These are phyloP conservation scores for Alcis repandata DNA, from an alignment of 2,888 invertebrate species.

Conservation along the genomic window DNA sequence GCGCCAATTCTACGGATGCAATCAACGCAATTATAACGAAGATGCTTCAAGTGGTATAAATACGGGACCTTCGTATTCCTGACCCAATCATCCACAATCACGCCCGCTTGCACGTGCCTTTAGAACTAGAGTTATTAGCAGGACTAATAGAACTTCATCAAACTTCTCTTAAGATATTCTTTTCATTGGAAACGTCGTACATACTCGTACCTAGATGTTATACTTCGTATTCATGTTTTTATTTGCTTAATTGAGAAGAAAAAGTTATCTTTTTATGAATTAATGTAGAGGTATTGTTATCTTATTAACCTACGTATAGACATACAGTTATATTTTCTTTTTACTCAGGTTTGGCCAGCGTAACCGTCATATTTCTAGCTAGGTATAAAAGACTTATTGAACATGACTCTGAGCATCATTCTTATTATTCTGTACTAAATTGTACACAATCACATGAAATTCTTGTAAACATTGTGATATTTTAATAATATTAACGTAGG, in stretches of 20 bases:
- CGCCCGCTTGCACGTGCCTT: conserved; percentile 32
- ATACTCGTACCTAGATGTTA: too few species aligned
- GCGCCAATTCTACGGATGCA: conserved; percentile 24
- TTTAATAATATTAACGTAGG: too few species aligned
- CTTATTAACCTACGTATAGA: neutral
- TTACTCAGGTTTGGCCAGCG: too few species aligned
- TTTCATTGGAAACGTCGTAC: neutral
- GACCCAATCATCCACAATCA: conserved; percentile 39
- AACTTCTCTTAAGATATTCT: neutral
- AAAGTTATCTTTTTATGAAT: neutral
- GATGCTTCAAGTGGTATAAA: conserved; percentile 42
- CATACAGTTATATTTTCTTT: too few species aligned
- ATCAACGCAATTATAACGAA: conserved; percentile 24
- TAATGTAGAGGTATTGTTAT: neutral
- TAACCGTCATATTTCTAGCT: too few species aligned
- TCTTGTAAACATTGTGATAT: too few species aligned
- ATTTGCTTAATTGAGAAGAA: neutral
- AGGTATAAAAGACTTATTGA: too few species aligned
- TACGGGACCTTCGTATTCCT: conserved; percentile 33
- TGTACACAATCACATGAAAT: too few species aligned
- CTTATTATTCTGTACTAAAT: too few species aligned
- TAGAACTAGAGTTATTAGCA: conserved; percentile 21
- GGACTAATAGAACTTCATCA: conserved; percentile 8
- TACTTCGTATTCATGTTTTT: too few species aligned
- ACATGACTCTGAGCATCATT: too few species aligned